A percentile compares a stretch with the other conserved stretches of the same genome.
These are phyloP conservation scores for Turnix velox DNA, from an alignment of 2,113 vertebrate species.

Conservation along the genomic window DNA sequence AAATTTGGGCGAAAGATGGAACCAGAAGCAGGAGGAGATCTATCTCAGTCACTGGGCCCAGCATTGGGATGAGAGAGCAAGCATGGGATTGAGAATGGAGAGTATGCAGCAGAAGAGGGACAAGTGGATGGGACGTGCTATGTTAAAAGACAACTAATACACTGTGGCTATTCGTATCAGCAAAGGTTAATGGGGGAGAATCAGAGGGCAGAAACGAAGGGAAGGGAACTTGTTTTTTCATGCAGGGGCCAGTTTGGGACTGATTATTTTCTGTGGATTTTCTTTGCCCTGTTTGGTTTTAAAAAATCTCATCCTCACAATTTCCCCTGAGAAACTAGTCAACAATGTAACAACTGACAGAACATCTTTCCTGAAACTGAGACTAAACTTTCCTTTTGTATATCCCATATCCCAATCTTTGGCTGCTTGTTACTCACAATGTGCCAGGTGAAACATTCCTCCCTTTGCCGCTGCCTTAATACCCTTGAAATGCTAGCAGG, in stretches of 20 bases:
- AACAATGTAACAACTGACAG: neutral
- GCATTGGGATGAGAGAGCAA: neutral
- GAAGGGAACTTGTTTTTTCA: neutral
- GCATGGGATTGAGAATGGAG: neutral
- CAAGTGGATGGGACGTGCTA: neutral
- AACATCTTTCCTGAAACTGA: conserved; percentile 31
- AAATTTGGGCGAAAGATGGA: neutral
- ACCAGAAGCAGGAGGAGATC: neutral
- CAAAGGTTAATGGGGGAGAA: neutral
- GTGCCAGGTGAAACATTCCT: neutral
- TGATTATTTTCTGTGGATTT: neutral
- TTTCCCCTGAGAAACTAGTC: conserved; percentile 10
- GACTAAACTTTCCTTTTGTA: conserved; percentile 24
- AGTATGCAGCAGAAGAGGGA: neutral
- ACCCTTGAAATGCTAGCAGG: neutral
- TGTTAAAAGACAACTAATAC: neutral
- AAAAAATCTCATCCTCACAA: neutral
- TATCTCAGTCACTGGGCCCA: neutral
- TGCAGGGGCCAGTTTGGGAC: accelerated
- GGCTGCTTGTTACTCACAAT: neutral
- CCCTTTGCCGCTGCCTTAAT: accelerated
- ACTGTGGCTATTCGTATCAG: neutral
- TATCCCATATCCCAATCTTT: neutral
- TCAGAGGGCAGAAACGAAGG: neutral
- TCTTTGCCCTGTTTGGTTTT: neutral